phyloP scores from a whole-genome alignment of 2,888 invertebrate species.

The Drosophila setosimentum region DNA sequence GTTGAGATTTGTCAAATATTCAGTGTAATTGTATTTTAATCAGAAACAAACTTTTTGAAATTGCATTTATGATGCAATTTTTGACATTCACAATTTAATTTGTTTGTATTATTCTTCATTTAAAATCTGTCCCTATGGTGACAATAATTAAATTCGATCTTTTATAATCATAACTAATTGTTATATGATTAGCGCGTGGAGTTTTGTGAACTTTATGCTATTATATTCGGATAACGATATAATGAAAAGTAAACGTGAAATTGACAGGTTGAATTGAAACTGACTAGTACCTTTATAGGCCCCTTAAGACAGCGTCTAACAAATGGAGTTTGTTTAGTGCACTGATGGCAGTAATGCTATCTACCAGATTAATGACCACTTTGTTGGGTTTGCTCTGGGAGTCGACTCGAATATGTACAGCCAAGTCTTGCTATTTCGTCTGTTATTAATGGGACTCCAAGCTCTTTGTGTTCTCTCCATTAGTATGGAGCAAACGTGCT shows the following conservation, averaged over 20 bases:
- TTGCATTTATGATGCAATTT: neutral
- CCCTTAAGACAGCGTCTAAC: neutral
- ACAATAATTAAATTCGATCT: neutral
- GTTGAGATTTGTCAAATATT: neutral
- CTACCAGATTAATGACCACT: neutral
- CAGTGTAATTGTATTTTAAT: neutral
- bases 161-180: neutral
- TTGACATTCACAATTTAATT: neutral
- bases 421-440: neutral
- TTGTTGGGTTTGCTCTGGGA: neutral
- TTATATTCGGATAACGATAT: neutral
- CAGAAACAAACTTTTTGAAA: neutral
- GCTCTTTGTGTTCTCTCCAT: neutral
- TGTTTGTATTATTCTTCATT: neutral
- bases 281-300: neutral
- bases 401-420: neutral
- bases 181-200: neutral
- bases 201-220: neutral
- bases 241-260: neutral
- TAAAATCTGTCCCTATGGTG: neutral
- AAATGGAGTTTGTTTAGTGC: neutral
- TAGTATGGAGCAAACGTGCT: neutral
- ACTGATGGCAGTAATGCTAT: neutral
- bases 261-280: slow-evolving; percentile 1
- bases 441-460: neutral